Evolutionary conservation across 2,797 vertebrate genomes (phyloP), one percentile per base, ranked within the genome.

Genomic region (Tadarida brasiliensis): DNA sequence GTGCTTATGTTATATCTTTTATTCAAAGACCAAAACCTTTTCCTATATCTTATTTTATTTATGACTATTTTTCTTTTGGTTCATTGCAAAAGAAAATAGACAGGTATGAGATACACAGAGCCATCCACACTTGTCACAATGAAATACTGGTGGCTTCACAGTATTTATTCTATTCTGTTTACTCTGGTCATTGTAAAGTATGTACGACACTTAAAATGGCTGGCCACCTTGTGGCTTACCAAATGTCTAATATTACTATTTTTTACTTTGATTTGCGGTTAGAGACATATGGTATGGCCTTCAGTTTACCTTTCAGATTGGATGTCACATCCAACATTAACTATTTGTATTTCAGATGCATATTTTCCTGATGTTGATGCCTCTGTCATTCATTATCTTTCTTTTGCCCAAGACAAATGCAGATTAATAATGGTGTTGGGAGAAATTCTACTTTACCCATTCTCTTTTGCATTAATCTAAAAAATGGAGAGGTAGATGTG

Each of bases 251-350:
- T 44, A 19, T 56, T 47, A 71, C 24, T 92, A 33, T 35, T 54
- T 51, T 88, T 96, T 7, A 80, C 24, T 91, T 83, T 89, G 76
- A 70, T 30, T 65, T 88, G 33, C 74, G 51, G 14, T 44, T n/a
- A 63, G 17, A 68, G n/a, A 30, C 9, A n/a, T 15, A 35, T 3
- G 39, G 44, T 49, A 33, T 57, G 61, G n/a, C 30, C 33, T 96
- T 93, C 22, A 73, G 0, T 16, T 49, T 28, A 67, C 26, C 76
- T 91, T 67, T 90, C 30, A 91, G 7, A 68, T 73, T 88, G 80
- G 65, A 81, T 67, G n/a, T 80, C n/a, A 44, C 5, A 33, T 70
- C 1, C 11, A 28, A 26, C 11, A 81, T 30, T 61, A 67, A 47
- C 73, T 28, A 33, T 88, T 78, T 81, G 19, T 39, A 80, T 84